phyloP scores from a whole-genome alignment of 2,888 invertebrate genomes.

The Dicranocentrus wangi region DNA sequence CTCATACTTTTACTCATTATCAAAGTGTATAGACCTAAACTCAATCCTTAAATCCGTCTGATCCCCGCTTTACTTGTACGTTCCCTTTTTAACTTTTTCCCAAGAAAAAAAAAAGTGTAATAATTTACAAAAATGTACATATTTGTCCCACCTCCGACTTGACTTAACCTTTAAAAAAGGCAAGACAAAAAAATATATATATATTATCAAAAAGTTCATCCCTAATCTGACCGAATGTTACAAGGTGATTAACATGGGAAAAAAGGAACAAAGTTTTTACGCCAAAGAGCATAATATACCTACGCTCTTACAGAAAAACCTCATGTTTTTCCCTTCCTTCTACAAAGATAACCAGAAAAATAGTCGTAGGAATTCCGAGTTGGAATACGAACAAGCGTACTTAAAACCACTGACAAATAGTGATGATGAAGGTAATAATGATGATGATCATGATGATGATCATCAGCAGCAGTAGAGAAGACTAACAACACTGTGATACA shows the following conservation, averaged over 20 bases:
- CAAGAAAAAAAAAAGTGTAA: constrained; percentile 50
- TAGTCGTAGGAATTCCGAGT: constrained; percentile 12
- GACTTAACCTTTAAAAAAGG: constrained; percentile 45
- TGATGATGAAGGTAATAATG: constrained; percentile 54
- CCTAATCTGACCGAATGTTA: constrained; percentile 34
- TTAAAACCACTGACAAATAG: constrained; percentile 62
- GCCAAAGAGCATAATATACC: neutral
- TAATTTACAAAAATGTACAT: constrained; percentile 61
- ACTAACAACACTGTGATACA: constrained; percentile 4
- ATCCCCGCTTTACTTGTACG: constrained; percentile 29
- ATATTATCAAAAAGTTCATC: constrained; percentile 33
- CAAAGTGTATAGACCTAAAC: constrained; percentile 33
- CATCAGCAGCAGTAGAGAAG: constrained; percentile 35
- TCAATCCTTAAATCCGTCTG: constrained; percentile 61
- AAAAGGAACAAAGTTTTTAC: neutral
- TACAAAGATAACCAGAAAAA: constrained; percentile 23
- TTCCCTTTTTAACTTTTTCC: constrained; percentile 42
- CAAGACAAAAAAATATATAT: constrained; percentile 23
- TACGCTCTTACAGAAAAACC: constrained; percentile 30
- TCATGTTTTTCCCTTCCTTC: no score
- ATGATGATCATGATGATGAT: constrained; percentile 19
- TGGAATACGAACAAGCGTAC: constrained; percentile 36
- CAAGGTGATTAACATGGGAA: constrained; percentile 58
- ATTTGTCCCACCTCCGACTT: constrained; percentile 61
- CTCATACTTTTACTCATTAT: constrained; percentile 1